Percentiles rank a stretch among this genome's conserved stretches.
These are phyloP conservation scores for Microtus ochrogaster DNA, from an alignment of 2,113 vertebrate species.

Conservation along the genomic window DNA sequence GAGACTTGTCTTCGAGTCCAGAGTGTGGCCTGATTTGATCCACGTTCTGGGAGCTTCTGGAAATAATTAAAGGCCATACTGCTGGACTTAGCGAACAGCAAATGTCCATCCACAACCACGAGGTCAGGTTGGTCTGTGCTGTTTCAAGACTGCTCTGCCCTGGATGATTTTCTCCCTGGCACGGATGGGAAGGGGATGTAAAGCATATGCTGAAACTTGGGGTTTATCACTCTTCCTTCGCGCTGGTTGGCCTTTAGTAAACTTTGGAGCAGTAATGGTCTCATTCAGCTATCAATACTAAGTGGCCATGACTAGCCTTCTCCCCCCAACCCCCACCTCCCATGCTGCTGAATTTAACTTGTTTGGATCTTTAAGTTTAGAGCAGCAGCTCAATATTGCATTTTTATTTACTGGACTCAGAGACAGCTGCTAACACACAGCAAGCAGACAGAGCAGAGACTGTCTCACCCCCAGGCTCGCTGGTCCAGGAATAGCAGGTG, in stretches of 20 bases:
- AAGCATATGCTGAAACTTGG: not conserved
- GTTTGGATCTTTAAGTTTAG: not conserved
- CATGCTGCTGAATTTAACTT: not conserved
- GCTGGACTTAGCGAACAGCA: fast-evolving
- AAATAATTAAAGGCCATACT: not conserved
- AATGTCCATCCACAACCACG: no score
- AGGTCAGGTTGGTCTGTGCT: not conserved
- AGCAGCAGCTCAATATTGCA: no score
- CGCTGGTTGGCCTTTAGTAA: no score
- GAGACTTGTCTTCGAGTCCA: not conserved
- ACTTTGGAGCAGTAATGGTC: not conserved
- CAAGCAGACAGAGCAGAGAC: not conserved
- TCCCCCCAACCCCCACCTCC: not conserved
- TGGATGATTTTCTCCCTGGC: not conserved
- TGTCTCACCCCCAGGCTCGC: no score
- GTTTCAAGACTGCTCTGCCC: not conserved
- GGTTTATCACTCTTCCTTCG: not conserved
- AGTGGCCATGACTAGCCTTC: not conserved
- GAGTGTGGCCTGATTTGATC: not conserved
- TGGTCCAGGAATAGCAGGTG: not conserved
- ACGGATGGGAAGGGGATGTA: no score
- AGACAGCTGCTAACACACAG: fast-evolving
- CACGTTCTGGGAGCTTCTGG: not conserved
- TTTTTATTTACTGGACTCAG: not conserved
- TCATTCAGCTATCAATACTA: no score